Evolutionary conservation across 1,140 invertebrate species (phyloP), one percentile per base, ranked within the genome.

Genomic region (Schlechtendalia chinensis): DNA sequence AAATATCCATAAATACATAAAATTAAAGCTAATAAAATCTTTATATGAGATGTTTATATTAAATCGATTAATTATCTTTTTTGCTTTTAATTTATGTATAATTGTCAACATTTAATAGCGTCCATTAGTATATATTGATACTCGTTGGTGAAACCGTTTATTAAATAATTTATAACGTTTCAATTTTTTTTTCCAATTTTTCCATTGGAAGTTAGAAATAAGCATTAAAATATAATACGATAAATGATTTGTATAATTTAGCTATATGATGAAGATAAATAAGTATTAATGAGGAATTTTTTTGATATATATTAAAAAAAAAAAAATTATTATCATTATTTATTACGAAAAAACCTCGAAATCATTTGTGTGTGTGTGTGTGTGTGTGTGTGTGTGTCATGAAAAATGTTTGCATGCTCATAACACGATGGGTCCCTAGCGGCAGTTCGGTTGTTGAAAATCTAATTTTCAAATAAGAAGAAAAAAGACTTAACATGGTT

Each of bases 381-480:
- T 53, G 53, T 24, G n/a, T 75, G 22, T 56, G 56, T 72, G 32
- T 65, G n/a, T 75, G 22, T 53, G 53, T 24, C 72, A 59, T 58
- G 54, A 75, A 75, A 54, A 72, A 72, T 72, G 69, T 72, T 59
- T 50, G n/a, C 58, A 79, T 50, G 50, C 58, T 63, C n/a, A 61
- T 63, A 63, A 61, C 22, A 29, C 56, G 58, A 63, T 39, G 58
- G 32, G 75, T 79, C 58, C 75, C 32, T 61, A 79, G 56, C 58
- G 75, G 58, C 75, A 63, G 39, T 79, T 79, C 59, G 75, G 58
- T 22, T 61, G 75, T 61, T 79, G 75, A 79, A 79, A 79, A 79
- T 79, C 58, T 79, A 79, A 79, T 79, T 79, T 79, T 79, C 53
- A 61, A 79, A 79, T 79, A 79, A 79, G 75, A 61, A 79, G 10